Evolutionary conservation across 2,113 vertebrate species (phyloP).

Genomic region (Bos javanicus): DNA sequence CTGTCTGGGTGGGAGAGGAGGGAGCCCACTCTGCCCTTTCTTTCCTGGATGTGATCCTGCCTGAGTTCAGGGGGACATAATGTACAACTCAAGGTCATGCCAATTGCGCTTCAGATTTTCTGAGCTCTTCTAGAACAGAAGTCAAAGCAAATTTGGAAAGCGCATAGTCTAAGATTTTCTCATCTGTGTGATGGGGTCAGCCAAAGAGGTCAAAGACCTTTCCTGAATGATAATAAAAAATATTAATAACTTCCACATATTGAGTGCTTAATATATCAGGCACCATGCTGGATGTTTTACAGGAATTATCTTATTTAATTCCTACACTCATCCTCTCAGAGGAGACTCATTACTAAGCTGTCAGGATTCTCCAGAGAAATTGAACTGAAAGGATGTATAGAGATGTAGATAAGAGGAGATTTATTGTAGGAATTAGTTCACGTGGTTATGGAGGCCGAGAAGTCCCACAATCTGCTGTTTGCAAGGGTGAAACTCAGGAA

Average conservation of each 20-base stretch:
- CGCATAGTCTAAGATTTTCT: not conserved
- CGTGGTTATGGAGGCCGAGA: not conserved
- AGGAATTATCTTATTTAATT: not conserved
- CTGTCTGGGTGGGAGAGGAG: rapidly evolving
- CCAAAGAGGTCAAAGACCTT: not conserved
- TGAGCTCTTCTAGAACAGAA: not conserved
- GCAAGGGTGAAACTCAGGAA: not conserved
- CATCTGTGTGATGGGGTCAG: not conserved
- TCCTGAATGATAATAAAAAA: not conserved
- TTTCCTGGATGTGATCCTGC: not conserved
- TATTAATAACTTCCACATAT: not conserved
- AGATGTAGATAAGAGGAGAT: not conserved
- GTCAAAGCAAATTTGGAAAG: not conserved
- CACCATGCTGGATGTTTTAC: not conserved
- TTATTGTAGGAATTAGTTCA: not conserved
- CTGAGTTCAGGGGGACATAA: not conserved
- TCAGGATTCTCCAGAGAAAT: not conserved
- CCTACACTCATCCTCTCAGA: not conserved
- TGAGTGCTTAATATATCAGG: not conserved
- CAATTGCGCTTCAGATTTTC: not conserved
- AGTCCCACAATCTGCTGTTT: not conserved
- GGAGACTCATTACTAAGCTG: not conserved
- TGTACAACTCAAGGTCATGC: not conserved
- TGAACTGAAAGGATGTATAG: not conserved
- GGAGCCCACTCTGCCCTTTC: not conserved